phyloP scores from a whole-genome alignment of 1,140 invertebrate species.

The Zaprionus camerounensis region DNA sequence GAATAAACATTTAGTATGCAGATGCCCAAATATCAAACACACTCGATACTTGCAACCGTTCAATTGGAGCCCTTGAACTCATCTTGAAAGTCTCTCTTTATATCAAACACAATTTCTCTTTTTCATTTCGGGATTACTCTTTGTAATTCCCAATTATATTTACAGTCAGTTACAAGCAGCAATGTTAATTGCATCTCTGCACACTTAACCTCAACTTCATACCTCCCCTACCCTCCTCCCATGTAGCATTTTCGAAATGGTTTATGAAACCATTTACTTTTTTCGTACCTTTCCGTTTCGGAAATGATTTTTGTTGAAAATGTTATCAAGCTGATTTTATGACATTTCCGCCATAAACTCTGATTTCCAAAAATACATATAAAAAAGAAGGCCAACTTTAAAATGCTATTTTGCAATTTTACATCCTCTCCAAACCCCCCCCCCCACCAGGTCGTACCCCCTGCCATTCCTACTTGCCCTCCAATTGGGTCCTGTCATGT shows the following conservation, averaged over 20 bases:
- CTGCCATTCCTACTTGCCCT: background rate
- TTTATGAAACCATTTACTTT: background rate
- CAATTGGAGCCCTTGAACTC: too few species aligned
- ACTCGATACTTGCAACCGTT: too few species aligned
- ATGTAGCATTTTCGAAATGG: background rate
- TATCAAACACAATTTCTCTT: background rate
- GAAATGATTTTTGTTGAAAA: conserved; percentile 16
- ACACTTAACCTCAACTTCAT: background rate
- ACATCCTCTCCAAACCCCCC: background rate
- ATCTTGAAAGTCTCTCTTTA: too few species aligned
- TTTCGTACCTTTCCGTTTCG: background rate
- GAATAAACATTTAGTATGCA: background rate
- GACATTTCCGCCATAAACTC: conserved; percentile 14
- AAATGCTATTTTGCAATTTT: conserved; percentile 28
- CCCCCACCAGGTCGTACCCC: too few species aligned
- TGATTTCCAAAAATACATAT: conserved; percentile 11
- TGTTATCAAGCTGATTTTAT: conserved; percentile 6
- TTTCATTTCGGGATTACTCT: background rate
- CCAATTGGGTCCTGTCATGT: conserved; percentile 38
- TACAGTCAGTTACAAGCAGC: background rate
- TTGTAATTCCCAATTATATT: background rate
- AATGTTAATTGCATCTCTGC: background rate
- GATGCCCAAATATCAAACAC: background rate
- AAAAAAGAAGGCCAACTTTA: conserved; percentile 11
- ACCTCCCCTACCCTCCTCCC: too few species aligned